These are phyloP conservation scores for Ramphastos sulfuratus DNA, from an alignment of 2,113 vertebrate genomes.

Conservation along the genomic window DNA sequence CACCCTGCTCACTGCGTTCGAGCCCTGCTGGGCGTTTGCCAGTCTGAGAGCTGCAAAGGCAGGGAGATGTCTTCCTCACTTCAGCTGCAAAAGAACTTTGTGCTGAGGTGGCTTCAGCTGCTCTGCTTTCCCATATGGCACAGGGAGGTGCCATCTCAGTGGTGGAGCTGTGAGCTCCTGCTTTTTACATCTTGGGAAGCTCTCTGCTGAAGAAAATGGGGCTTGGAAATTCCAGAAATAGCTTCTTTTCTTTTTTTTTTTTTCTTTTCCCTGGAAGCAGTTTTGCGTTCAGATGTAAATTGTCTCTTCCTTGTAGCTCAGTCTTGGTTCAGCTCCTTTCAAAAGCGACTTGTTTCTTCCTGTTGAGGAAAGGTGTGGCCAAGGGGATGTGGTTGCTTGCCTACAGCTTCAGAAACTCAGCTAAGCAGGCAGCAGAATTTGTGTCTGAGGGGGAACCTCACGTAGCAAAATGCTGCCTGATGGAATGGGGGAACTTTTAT, in stretches of 20 bases:
- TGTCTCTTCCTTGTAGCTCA: background rate
- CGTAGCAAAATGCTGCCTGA: background rate
- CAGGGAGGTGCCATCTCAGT: background rate
- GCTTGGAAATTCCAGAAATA: background rate
- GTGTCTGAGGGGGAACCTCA: too few relatives aligned
- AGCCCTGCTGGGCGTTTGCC: background rate
- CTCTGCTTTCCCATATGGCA: background rate
- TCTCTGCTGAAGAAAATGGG: background rate
- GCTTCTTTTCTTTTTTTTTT: background rate
- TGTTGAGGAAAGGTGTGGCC: background rate
- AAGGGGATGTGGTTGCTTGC: accelerated
- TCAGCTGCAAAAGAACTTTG: background rate
- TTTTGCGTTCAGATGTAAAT: background rate
- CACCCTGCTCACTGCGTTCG: background rate
- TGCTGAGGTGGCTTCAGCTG: background rate
- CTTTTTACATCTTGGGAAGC: background rate
- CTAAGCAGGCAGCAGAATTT: too few relatives aligned
- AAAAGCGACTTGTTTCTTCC: background rate
- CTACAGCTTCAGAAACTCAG: background rate
- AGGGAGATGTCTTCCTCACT: background rate
- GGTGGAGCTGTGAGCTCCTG: background rate
- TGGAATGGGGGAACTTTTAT: background rate
- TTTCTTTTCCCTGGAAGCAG: background rate
- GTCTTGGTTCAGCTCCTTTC: background rate
- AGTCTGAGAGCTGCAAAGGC: background rate